Conservation (phyloP, 2,888 invertebrate species). For the Caenorhabditis japonica region DNA sequence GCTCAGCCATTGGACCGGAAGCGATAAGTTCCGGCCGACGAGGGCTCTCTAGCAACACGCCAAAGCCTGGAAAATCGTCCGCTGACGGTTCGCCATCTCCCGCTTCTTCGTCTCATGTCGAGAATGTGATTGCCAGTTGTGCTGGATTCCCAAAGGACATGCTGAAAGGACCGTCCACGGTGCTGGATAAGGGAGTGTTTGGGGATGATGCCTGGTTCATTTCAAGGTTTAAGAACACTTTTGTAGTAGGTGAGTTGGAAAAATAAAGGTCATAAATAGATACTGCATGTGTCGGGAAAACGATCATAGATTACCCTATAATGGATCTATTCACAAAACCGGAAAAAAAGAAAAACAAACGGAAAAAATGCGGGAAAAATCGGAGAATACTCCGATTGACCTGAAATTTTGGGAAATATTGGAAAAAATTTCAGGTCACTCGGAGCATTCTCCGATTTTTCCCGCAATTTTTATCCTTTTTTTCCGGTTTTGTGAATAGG, state of each 20-base stretch:
- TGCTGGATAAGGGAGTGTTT: conserved; percentile 84
- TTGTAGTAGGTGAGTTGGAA: conserved; percentile 95
- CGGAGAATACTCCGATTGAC: too few relatives aligned
- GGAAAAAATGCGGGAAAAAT: too few relatives aligned
- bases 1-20: conserved; percentile 40
- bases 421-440: too few relatives aligned
- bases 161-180: conserved; percentile 72
- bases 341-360: too few relatives aligned
- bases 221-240: conserved; percentile 85
- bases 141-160: conserved; percentile 75
- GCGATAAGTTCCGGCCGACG: conserved; percentile 32
- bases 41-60: conserved; percentile 25
- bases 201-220: conserved; percentile 98
- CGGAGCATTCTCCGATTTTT: too few relatives aligned
- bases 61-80: conserved; percentile 32
- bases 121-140: conserved; percentile 69
- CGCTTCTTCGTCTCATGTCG: conserved; percentile 39
- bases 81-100: conserved; percentile 30
- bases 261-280: too few relatives aligned
- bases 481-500: too few relatives aligned
- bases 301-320: too few relatives aligned
- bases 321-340: too few relatives aligned
- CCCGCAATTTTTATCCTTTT: too few relatives aligned
- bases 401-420: too few relatives aligned
- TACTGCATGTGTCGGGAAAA: too few relatives aligned